These are phyloP conservation scores for Aromia moschata DNA, from an alignment of 2,888 invertebrate genomes.

Conservation along the genomic window DNA sequence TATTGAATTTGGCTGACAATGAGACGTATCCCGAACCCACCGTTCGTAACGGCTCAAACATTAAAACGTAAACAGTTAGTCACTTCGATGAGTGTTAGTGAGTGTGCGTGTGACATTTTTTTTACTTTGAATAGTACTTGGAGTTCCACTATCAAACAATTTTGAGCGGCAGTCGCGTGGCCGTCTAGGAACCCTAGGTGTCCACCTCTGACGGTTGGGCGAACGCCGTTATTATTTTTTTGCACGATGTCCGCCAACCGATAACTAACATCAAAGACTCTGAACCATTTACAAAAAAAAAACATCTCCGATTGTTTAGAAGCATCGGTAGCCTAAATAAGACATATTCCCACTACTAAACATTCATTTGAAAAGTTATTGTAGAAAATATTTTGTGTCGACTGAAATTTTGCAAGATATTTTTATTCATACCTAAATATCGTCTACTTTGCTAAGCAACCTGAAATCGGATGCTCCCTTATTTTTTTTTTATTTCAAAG, in stretches of 20 bases:
- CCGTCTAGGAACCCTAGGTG: constrained; percentile 51
- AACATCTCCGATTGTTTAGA: constrained; percentile 2
- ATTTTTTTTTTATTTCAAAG: too few relatives aligned
- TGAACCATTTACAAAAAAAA: constrained; percentile 7
- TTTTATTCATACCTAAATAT: too few relatives aligned
- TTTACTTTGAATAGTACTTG: constrained; percentile 60
- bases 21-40: constrained; percentile 58
- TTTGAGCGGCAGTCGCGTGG: constrained; percentile 51
- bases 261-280: constrained; percentile 23
- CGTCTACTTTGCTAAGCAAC: too few relatives aligned
- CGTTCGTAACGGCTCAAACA: constrained; percentile 59
- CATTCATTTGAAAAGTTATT: too few relatives aligned
- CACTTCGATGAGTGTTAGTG: constrained; percentile 64
- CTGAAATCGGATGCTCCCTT: too few relatives aligned
- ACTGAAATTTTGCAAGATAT: too few relatives aligned
- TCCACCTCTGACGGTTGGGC: constrained; percentile 48
- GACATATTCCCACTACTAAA: neutral
- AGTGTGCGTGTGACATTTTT: constrained; percentile 61
- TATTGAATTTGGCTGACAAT: constrained; percentile 61
- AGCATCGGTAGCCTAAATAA: neutral
- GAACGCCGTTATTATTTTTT: constrained; percentile 50
- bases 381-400: too few relatives aligned
- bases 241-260: constrained; percentile 55
- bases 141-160: constrained; percentile 58
- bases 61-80: constrained; percentile 62